Percentiles rank a stretch among this genome's conserved stretches.
phyloP scores from a whole-genome alignment of 2,113 vertebrate genomes.

The Scalopus aquaticus region DNA sequence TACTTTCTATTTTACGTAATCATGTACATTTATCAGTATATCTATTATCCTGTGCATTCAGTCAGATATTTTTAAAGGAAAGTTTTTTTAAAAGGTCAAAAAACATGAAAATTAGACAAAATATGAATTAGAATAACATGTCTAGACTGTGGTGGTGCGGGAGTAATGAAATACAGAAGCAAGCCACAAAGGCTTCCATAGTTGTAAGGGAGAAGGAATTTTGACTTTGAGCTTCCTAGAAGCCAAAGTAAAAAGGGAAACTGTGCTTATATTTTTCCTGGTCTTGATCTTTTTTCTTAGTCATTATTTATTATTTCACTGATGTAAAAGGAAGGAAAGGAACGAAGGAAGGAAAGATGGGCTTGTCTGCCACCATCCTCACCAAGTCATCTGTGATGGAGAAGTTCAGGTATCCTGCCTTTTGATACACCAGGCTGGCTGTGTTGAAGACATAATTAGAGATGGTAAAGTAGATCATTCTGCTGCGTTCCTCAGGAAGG shows the following conservation, averaged over 20 bases:
- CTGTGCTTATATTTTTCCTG: not conserved
- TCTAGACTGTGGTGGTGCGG: not conserved
- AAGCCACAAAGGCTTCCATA: not conserved
- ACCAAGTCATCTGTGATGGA: conserved; percentile 84
- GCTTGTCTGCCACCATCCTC: conserved; percentile 10
- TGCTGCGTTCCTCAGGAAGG: conserved; percentile 72
- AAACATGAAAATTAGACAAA: conserved; percentile 19
- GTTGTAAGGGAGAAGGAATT: conserved; percentile 18
- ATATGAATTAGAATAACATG: not conserved
- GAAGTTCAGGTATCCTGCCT: conserved; percentile 72
- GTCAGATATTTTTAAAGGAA: not conserved
- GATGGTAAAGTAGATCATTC: conserved; percentile 86
- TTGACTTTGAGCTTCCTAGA: conserved; percentile 19
- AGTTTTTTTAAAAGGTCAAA: too few relatives aligned
- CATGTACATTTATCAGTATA: not conserved
- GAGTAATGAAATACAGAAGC: not conserved
- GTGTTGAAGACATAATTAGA: conserved; percentile 88
- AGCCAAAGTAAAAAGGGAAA: not conserved
- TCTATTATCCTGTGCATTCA: not conserved
- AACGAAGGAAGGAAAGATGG: not conserved
- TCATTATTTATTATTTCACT: not conserved
- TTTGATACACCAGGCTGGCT: conserved; percentile 77
- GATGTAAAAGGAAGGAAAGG: not conserved
- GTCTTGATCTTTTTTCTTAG: not conserved
- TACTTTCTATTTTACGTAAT: not conserved